phyloP scores from a whole-genome alignment of 2,113 vertebrate species.

The Ophthalmolycus amberensis region DNA sequence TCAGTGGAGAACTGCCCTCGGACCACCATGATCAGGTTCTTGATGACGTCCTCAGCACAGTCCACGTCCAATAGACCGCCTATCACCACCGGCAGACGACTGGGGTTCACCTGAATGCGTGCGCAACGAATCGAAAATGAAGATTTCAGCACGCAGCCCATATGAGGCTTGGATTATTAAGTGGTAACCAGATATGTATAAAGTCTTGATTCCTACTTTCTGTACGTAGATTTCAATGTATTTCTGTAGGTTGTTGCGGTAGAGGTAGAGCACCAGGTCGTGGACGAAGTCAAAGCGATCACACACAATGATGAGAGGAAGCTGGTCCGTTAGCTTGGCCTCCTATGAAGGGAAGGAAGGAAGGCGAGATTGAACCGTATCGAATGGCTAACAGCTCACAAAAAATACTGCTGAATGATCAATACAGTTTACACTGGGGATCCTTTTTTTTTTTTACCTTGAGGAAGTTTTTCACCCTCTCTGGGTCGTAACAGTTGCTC shows the following conservation, averaged over 20 bases:
- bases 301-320: conserved; percentile 94
- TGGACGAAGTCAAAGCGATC: conserved; percentile 95
- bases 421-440: fast-evolving
- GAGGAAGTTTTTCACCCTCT: conserved; percentile 93
- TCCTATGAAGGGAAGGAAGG: conserved; percentile 80
- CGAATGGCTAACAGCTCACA: not conserved
- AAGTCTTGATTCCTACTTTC: conserved; percentile 82
- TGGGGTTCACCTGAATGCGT: conserved; percentile 89
- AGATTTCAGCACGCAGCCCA: not conserved
- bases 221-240: conserved; percentile 97
- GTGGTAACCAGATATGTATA: not conserved
- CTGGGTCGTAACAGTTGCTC: conserved; percentile 93
- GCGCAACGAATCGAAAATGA: not conserved
- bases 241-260: conserved; percentile 94
- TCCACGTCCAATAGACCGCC: conserved; percentile 94
- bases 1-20: conserved; percentile 94
- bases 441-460: conserved; percentile 81
- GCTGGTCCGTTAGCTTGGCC: conserved; percentile 93
- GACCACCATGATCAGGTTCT: conserved; percentile 93
- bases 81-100: conserved; percentile 91
- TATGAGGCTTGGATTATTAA: not conserved
- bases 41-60: conserved; percentile 94
- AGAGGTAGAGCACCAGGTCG: conserved; percentile 92
- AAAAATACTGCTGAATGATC: not conserved
- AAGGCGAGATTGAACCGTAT: not conserved